Evolutionary conservation across 1,140 invertebrate genomes (phyloP).

Genomic region (Drosophila aff.): DNA sequence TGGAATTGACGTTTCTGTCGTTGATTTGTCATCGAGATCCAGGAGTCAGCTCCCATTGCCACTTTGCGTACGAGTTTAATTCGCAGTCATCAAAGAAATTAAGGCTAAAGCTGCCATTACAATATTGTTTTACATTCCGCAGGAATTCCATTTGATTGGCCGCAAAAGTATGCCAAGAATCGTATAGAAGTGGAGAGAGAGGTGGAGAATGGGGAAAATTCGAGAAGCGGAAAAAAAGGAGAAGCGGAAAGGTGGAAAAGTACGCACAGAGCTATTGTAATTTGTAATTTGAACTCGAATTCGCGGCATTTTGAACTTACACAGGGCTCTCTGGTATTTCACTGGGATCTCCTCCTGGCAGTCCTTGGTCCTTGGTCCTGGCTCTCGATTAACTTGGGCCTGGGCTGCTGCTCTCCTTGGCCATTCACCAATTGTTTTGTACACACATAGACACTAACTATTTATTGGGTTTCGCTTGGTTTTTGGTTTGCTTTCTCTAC

Average conservation of each 20-base stretch:
- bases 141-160: conserved; percentile 12
- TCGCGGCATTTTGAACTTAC: conserved; percentile 39
- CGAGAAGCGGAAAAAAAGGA: not conserved
- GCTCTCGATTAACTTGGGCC: not conserved
- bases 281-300: conserved; percentile 12
- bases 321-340: conserved; percentile 39
- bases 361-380: not conserved
- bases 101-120: not conserved
- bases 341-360: conserved; percentile 2
- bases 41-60: not conserved
- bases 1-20: conserved; percentile 15
- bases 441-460: conserved; percentile 21
- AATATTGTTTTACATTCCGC: conserved; percentile 14
- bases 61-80: not conserved
- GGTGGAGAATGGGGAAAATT: not conserved
- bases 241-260: not conserved
- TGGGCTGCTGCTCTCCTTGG: not conserved
- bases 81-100: conserved; percentile 15
- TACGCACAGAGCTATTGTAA: not conserved
- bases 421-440: conserved; percentile 24
- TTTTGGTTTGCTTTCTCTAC: not conserved
- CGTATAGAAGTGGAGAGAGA: not conserved
- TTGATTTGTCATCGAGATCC: conserved; percentile 19
- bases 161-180: conserved; percentile 24
- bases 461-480: not conserved